phyloP scores from a whole-genome alignment of 2,113 vertebrate genomes.

The Puma concolor region DNA sequence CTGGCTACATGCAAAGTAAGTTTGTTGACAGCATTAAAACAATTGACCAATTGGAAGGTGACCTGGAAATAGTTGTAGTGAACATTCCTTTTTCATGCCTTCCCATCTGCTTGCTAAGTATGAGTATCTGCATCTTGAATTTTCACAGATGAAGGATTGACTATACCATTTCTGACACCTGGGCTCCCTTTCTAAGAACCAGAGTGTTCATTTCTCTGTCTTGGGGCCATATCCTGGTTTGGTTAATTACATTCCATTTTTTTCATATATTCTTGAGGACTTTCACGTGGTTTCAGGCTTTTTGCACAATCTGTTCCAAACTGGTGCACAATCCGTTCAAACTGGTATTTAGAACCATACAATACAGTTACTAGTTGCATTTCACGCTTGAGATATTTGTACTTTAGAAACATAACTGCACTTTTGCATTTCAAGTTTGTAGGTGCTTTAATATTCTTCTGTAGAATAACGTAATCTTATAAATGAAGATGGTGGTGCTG shows the following conservation, averaged over 20 bases:
- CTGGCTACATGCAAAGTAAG: background rate
- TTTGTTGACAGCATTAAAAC: constrained; percentile 42
- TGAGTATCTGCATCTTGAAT: constrained; percentile 44
- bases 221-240: constrained; percentile 49
- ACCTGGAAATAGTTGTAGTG: background rate
- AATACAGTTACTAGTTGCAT: background rate
- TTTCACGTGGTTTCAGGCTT: constrained; percentile 58
- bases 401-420: constrained; percentile 16
- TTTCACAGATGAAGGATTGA: constrained; percentile 36
- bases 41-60: background rate
- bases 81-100: background rate
- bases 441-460: background rate
- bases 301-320: constrained; percentile 59
- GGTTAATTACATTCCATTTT: constrained; percentile 49
- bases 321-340: constrained; percentile 42
- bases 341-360: constrained; percentile 48
- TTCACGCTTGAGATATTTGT: constrained; percentile 44
- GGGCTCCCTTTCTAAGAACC: constrained; percentile 40
- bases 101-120: constrained; percentile 24
- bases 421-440: constrained; percentile 41
- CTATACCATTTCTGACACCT: constrained; percentile 52
- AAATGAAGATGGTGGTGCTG: constrained; percentile 11
- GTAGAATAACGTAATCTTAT: background rate
- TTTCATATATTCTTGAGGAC: constrained; percentile 59
- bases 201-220: constrained; percentile 60